phyloP scores from a whole-genome alignment of 2,113 vertebrate species.

The Xyliphius kryptos region DNA sequence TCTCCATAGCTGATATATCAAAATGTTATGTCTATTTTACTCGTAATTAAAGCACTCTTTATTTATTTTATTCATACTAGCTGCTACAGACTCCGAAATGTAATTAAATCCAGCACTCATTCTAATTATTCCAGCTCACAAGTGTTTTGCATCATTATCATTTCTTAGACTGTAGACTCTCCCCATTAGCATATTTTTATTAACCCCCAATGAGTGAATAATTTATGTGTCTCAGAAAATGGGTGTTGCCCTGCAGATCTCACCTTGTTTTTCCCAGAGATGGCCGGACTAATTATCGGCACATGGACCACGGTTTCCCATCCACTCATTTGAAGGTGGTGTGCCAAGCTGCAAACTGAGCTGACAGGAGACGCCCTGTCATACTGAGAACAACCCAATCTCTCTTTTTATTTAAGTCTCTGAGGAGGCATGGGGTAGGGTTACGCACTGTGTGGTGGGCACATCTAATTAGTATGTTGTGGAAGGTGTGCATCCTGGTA shows the following conservation, averaged over 20 bases:
- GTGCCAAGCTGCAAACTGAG: slow-evolving; percentile 37
- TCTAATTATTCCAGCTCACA: slow-evolving; percentile 31
- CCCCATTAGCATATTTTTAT: slow-evolving; percentile 47
- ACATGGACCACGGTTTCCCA: slow-evolving; percentile 29
- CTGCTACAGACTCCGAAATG: slow-evolving; percentile 23
- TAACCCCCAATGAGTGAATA: slow-evolving; percentile 40
- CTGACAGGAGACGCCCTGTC: slow-evolving; percentile 33
- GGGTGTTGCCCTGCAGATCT: slow-evolving; percentile 15
- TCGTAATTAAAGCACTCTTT: neutral
- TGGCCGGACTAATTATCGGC: slow-evolving; percentile 34
- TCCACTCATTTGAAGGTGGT: slow-evolving; percentile 21
- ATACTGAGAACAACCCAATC: slow-evolving; percentile 7
- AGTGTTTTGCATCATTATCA: slow-evolving; percentile 35
- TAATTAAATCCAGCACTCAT: slow-evolving; percentile 40
- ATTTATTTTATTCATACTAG: no score
- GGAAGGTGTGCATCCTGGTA: slow-evolving; percentile 19
- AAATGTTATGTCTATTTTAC: no score
- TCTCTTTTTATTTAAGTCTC: slow-evolving; percentile 16
- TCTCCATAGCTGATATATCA: no score
- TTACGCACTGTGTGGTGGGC: slow-evolving; percentile 11
- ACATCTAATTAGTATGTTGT: slow-evolving; percentile 38
- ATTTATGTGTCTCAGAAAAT: slow-evolving; percentile 32
- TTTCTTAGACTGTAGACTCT: slow-evolving; percentile 30
- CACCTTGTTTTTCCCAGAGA: no score
- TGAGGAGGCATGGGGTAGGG: slow-evolving; percentile 1